A percentile compares a stretch with the other conserved stretches of the same genome.
phyloP scores from a whole-genome alignment of 2,113 vertebrate genomes.

The Verasper variegatus region DNA sequence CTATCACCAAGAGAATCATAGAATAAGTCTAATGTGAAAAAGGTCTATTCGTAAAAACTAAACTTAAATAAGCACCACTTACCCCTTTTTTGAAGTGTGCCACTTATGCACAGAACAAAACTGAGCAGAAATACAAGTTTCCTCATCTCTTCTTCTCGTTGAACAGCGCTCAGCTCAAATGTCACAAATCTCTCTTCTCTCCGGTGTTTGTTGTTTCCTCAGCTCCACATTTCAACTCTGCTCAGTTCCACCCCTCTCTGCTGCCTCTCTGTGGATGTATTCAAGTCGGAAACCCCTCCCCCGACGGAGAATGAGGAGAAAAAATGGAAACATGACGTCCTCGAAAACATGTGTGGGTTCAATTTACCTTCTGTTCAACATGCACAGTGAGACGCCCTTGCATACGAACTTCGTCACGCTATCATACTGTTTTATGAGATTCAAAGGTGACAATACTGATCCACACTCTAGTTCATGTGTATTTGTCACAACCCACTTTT shows the following conservation, averaged over 20 bases:
- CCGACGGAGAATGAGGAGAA: too few relatives aligned
- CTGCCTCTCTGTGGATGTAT: background rate
- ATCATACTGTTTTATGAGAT: background rate
- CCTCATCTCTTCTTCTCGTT: constrained; percentile 14
- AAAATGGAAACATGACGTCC: background rate
- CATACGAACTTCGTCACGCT: background rate
- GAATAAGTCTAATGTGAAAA: too few relatives aligned
- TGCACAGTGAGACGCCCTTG: too few relatives aligned
- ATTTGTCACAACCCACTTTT: too few relatives aligned
- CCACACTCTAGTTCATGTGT: background rate
- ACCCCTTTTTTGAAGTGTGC: constrained; percentile 58
- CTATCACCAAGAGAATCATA: background rate
- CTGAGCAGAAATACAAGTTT: constrained; percentile 34
- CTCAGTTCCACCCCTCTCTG: background rate
- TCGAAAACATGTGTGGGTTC: background rate
- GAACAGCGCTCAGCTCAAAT: background rate
- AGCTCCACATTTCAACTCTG: background rate
- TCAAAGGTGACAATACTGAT: background rate
- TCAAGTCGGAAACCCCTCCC: background rate
- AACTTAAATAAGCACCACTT: background rate
- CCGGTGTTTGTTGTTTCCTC: background rate
- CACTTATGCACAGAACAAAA: constrained; percentile 23
- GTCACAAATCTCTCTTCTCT: background rate
- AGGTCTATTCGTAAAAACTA: too few relatives aligned
- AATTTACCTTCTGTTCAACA: too few relatives aligned